These are phyloP conservation scores for Echinops telfairi DNA, from an alignment of 2,113 vertebrate species.

Conservation along the genomic window DNA sequence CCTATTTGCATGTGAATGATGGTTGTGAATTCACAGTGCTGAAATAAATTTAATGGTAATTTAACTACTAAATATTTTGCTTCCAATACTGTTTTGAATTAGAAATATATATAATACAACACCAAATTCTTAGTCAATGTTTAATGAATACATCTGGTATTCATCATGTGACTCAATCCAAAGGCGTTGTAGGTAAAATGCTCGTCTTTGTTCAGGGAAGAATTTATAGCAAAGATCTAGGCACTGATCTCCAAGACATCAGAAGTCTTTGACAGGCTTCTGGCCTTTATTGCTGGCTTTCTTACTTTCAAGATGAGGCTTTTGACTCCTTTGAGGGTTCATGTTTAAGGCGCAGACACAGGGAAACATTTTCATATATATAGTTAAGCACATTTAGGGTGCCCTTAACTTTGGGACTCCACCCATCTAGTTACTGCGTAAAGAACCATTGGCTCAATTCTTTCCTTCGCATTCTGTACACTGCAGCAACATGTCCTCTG, in stretches of 20 bases:
- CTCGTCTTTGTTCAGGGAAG: conserved; percentile 46
- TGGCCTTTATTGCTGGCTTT: conserved; percentile 57
- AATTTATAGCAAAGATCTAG: conserved; percentile 8
- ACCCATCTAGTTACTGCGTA: conserved; percentile 46
- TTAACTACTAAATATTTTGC: conserved; percentile 1
- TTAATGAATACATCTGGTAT: conserved; percentile 39
- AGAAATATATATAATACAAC: conserved; percentile 36
- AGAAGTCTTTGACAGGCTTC: conserved; percentile 51
- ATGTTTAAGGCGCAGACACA: background rate
- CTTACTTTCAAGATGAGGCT: conserved; percentile 51
- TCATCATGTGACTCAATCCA: background rate
- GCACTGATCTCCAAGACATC: conserved; percentile 42
- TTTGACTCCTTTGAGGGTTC: conserved; percentile 43
- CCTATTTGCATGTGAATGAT: background rate
- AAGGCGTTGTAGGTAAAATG: conserved; percentile 1
- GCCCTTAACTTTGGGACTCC: conserved; percentile 9
- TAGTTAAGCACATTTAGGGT: conserved; percentile 6
- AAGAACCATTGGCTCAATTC: background rate
- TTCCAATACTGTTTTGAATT: conserved; percentile 44
- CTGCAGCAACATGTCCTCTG: background rate
- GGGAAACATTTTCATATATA: background rate
- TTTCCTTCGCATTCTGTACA: conserved; percentile 22
- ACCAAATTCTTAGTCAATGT: conserved; percentile 21
- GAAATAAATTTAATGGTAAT: conserved; percentile 53
- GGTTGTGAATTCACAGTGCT: background rate